Evolutionary conservation across 1,140 invertebrate species (phyloP), one percentile per base, ranked within the genome.

Genomic region (Magallana gigas): DNA sequence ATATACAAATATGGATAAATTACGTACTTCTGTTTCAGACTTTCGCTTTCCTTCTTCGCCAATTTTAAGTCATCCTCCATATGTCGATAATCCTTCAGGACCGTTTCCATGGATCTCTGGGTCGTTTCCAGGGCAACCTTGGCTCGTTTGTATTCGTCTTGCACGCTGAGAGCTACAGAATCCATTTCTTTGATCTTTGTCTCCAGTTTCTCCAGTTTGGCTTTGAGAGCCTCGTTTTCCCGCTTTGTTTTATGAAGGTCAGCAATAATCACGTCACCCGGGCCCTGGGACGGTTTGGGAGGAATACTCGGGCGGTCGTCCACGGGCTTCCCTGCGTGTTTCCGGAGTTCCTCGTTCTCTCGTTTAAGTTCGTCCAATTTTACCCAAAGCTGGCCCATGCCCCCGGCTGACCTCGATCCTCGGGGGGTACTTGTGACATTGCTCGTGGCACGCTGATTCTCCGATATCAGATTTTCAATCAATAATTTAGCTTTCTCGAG

Each of bases 311-410:
- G 82, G 16, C 90, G 84, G n/a, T 93, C 92, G 29, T 93, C 92
- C 0, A 87, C 82, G 8, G 86, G 85, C 57, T 90, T 88, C 6
- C 85, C 88, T 7, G 87, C 84, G 60, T 91, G 87, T 81, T 89
- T 86, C 82, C 90, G 91, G 14, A 94, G 89, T 48, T 93, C 91
- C 60, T 94, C 93, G 83, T 94, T 94, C 88, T 94, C 93, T 1
- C 93, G 85, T 85, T 94, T 94, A 36, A 94, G 84, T 71, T 94
- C 93, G 85, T 94, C 93, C 82, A 94, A 88, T 85, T 94, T 93
- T 8, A 93, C 91, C 93, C 93, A 94, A 18, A 94, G 87, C 71
- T 94, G 93, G 0, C 93, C 93, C 93, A 94, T 94, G 9, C 93
- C 90, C 16, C 91, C 91, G 11, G 90, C 88, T 8, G 89, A 87